Conservation (phyloP, 1,140 invertebrate species). For the Leptinotarsa texana region DNA sequence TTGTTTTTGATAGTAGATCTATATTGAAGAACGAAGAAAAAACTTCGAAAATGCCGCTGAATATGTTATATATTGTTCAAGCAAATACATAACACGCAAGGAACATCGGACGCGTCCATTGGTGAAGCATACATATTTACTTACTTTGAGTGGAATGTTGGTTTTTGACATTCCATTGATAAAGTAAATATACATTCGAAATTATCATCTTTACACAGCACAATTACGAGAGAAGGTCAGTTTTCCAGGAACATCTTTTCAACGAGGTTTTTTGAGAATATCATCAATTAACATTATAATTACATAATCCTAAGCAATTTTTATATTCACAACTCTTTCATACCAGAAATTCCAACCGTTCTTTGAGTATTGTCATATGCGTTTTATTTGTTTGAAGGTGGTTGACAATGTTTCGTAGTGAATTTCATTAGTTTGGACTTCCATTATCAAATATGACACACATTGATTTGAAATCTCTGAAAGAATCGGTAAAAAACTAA, state of each 20-base stretch:
- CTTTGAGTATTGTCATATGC: no score
- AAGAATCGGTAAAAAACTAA: no score
- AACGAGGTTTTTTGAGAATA: background rate
- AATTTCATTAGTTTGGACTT: no score
- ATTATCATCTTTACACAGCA: background rate
- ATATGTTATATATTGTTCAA: conserved; percentile 28
- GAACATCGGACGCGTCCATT: conserved; percentile 22
- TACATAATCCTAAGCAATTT: no score
- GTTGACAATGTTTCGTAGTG: no score
- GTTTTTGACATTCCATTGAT: conserved; percentile 1
- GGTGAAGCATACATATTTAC: conserved; percentile 1
- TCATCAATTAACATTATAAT: no score
- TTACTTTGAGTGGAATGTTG: conserved; percentile 6
- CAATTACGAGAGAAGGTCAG: background rate
- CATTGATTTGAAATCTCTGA: no score
- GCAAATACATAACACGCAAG: conserved; percentile 25
- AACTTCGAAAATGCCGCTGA: conserved; percentile 12
- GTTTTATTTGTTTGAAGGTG: no score
- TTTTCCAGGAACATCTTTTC: no score
- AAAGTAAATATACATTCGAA: background rate
- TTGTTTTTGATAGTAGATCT: conserved; percentile 33
- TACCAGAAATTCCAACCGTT: no score
- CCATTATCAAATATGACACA: no score
- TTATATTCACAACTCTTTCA: no score
- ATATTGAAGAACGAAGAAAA: conserved; percentile 26